Percentiles rank a stretch among this genome's conserved stretches.
Evolutionary conservation across 2,113 vertebrate genomes (phyloP).

Genomic region (Phrynosoma blainvillii): DNA sequence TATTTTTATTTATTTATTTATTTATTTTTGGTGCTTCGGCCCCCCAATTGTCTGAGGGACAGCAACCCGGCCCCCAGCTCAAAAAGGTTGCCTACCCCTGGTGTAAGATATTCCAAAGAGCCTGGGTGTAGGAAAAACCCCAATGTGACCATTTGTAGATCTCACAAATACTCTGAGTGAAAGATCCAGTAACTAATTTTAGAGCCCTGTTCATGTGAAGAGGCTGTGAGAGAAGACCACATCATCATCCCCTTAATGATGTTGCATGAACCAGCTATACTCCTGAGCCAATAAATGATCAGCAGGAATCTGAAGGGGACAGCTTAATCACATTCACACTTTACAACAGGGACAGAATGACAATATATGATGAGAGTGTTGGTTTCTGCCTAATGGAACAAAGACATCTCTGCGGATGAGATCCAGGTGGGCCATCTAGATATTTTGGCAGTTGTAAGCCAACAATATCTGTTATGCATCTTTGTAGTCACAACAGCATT

Average conservation of each 20-base stretch:
- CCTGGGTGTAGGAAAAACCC: neutral
- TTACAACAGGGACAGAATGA: neutral
- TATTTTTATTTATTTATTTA: too few relatives aligned
- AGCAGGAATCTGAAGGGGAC: neutral
- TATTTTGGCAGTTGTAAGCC: too few relatives aligned
- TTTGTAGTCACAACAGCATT: neutral
- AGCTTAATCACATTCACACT: neutral
- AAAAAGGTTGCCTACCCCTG: too few relatives aligned
- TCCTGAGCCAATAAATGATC: neutral
- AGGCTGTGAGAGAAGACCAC: neutral
- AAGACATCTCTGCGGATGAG: neutral
- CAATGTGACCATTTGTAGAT: neutral
- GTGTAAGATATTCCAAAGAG: neutral
- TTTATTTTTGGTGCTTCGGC: too few relatives aligned
- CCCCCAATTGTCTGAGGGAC: too few relatives aligned
- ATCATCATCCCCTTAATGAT: neutral
- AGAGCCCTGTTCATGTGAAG: neutral
- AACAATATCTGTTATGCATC: too few relatives aligned
- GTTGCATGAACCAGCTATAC: neutral
- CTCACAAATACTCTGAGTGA: neutral
- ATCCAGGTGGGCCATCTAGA: too few relatives aligned
- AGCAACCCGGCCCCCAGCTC: too few relatives aligned
- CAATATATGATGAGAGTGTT: neutral
- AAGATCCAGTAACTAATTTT: neutral
- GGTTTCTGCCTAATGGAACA: neutral